Conservation (phyloP, 37 sponge, comb jelly and placozoan species). For the Beroe forskalii region DNA sequence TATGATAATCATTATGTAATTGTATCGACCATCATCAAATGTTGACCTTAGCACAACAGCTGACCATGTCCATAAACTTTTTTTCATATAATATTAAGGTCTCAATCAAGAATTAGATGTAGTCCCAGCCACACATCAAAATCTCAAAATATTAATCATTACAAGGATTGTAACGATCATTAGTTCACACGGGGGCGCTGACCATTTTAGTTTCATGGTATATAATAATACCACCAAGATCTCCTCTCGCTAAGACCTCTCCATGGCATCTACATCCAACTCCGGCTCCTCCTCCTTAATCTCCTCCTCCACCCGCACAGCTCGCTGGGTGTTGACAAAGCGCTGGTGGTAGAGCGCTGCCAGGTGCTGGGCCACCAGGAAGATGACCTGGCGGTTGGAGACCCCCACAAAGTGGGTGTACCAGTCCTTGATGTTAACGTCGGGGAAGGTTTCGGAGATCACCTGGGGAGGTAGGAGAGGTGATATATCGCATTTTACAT, state of each 20-base stretch:
- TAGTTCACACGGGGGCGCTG: too few species aligned
- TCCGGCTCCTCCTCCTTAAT: not conserved
- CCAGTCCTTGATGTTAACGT: conserved; percentile 63
- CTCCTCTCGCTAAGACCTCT: conserved; percentile 11
- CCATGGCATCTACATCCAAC: conserved; percentile 12
- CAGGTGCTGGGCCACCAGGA: conserved; percentile 37
- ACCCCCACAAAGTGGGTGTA: conserved; percentile 52
- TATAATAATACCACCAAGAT: too few species aligned
- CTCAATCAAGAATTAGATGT: too few species aligned
- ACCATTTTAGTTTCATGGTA: too few species aligned
- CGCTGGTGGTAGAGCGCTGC: conserved; percentile 38
- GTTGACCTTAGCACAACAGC: too few species aligned
- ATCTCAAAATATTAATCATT: too few species aligned
- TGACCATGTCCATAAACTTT: too few species aligned
- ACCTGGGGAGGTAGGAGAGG: conserved; percentile 18
- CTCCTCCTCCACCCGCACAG: not conserved
- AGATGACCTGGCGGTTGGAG: conserved; percentile 41
- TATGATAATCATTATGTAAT: too few species aligned
- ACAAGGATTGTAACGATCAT: too few species aligned
- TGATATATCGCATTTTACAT: not conserved
- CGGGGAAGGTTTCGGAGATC: conserved; percentile 59
- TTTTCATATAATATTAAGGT: too few species aligned
- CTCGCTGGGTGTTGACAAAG: not conserved
- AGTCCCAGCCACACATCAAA: too few species aligned
- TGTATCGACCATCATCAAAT: too few species aligned